Evolutionary conservation across 2,113 vertebrate species (phyloP).

Genomic region (Eudorcas thomsonii): DNA sequence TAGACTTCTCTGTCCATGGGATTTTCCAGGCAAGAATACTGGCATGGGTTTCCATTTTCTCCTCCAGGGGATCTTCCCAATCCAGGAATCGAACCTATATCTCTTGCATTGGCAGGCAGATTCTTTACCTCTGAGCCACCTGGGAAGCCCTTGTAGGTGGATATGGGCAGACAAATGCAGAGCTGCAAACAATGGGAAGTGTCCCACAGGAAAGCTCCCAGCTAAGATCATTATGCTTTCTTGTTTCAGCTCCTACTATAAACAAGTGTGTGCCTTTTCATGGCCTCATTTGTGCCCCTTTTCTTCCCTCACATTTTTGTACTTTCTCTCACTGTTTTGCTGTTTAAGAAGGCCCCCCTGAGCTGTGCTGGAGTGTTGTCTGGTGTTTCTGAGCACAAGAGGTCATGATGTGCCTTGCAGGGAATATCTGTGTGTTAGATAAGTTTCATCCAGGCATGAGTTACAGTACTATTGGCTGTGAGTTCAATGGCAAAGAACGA

Average conservation of each 20-base stretch:
- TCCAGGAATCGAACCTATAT: not conserved
- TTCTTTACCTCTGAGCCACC: not conserved
- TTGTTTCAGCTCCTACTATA: not conserved
- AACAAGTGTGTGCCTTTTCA: not conserved
- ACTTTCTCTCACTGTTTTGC: not conserved
- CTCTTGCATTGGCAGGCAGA: not conserved
- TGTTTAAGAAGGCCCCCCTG: not conserved
- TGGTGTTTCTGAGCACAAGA: not conserved
- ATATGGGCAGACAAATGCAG: not conserved
- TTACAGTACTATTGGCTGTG: not conserved
- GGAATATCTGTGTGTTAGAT: rapidly evolving
- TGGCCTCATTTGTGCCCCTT: not conserved
- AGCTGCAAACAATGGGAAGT: not conserved
- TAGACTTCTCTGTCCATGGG: not conserved
- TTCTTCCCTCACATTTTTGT: not conserved
- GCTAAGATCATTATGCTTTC: not conserved
- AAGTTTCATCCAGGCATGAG: not conserved
- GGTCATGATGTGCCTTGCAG: not conserved
- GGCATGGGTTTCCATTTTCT: not conserved
- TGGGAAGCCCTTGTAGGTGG: not conserved
- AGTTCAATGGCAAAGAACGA: not conserved
- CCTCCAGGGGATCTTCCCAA: not conserved
- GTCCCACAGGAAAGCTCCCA: rapidly evolving
- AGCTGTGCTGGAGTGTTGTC: not conserved
- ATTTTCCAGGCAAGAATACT: not conserved